Evolutionary conservation across 1,140 invertebrate species (phyloP).

Genomic region (Aphelenchoides fujianensis): DNA sequence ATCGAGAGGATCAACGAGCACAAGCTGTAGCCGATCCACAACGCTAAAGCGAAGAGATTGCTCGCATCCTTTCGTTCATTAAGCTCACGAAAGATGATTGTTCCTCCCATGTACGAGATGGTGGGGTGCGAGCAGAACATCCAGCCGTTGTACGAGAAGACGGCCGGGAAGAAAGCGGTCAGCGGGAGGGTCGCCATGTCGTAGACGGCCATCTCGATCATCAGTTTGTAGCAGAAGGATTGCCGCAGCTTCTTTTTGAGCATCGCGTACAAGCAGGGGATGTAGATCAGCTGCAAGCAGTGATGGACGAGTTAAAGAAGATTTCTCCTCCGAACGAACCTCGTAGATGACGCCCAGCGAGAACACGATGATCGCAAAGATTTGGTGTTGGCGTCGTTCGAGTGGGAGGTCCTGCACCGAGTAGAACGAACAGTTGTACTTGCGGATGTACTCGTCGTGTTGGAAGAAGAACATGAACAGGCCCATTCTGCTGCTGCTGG

Average conservation of each 20-base stretch:
- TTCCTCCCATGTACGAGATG: neutral
- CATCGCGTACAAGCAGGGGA: neutral
- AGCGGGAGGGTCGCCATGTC: neutral
- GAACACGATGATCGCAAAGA: neutral
- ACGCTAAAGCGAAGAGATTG: neutral
- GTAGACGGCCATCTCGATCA: neutral
- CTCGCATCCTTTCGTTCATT: neutral
- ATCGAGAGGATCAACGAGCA: neutral
- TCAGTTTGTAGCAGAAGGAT: neutral
- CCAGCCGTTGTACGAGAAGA: neutral
- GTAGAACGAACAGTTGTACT: neutral
- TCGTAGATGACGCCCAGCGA: neutral
- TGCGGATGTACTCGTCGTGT: neutral
- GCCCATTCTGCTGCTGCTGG: too few species aligned
- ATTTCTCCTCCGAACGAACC: too few species aligned
- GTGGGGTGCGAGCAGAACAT: neutral
- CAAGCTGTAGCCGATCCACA: neutral
- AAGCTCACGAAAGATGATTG: neutral
- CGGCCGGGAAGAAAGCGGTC: neutral
- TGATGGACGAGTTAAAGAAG: too few species aligned
- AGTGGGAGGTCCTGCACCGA: neutral
- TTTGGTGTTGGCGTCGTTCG: neutral
- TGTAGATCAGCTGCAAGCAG: neutral
- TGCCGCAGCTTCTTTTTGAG: neutral
- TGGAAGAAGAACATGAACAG: conserved; percentile 18